Base-by-base conservation (phyloP, 2,888 invertebrate species). In the Dryocosmus kuriphilus region DNA sequence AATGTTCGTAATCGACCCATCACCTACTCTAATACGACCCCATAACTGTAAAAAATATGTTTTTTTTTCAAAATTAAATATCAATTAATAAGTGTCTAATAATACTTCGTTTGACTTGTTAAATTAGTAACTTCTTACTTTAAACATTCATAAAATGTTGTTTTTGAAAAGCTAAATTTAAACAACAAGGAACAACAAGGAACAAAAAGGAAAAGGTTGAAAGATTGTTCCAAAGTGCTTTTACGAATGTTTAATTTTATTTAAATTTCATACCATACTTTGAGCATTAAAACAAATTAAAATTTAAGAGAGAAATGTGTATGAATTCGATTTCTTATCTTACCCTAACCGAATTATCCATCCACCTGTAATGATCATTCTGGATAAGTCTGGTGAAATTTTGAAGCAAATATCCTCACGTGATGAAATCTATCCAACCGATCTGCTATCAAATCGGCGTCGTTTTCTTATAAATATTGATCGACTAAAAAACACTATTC, bases 311-410 rank as follows among this genome's bases (percentile, higher is more conserved):
- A 32, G 8, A 32, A 32, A 32, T 32, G 8, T 32, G 8, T 8
- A 32, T 6, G 8, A 32, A 32, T 32, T 32, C 8, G 32, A 32
- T 32, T 32, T 32, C 32, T 32, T 41, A n/a, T 65, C n/a, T 86
- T 88, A 94, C 94, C 88, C 93, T 92, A 46, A 94, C 90, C 2
- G 93, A 93, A 30, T 92, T 92, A 85, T 94, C 94, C 94, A 94
- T 46, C 93, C 93, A 3, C 92, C 94, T 24, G 92, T 93, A 22
- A 93, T 92, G 80, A 94, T 93, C 71, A 93, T 57, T 89, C 87
- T 0, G 91, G 89, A 71, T 90, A 90, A 62, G 91, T 87, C 0
- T 91, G 91, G 83, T 94, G 93, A 81, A 93, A 93, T 67, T 91
- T 92, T 62, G 93, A 78, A 0, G 93, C 93, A 80, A 89, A 91